Base-by-base conservation (phyloP, 2,113 vertebrate genomes). In the Myotis brandtii region DNA sequence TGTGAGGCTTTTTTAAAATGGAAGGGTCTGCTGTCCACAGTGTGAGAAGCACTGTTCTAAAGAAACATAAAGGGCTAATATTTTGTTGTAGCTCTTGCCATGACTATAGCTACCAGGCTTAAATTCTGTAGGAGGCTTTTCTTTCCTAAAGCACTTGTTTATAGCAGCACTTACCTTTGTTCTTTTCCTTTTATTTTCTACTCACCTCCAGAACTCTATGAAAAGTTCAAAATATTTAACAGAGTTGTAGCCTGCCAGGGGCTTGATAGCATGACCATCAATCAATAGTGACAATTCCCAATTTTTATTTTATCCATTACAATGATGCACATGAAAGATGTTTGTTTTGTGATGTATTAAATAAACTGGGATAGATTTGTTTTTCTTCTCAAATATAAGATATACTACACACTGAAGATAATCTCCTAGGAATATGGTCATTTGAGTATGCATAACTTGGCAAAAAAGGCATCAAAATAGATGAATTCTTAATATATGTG, bases 201-300 rank as follows among this genome's bases (percentile, higher is more conserved):
- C 62, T 92, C 67, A 84, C 25, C 40, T 93, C 25, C 3, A 76
- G 27, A 88, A 30, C 11, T 76, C 50, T 43, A 85, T 48, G 32
- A 88, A 87, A 90, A 80, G 7, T 76, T 95, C 25, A 80, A 84
- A 93, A 50, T 87, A n/a, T 73, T 95, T 93, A 93, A 70, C 52
- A 73, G 16, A 62, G 18, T 30, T 77, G 12, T 46, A 69, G 30
- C 5, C 25, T 95, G 9, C 70, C 20, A 93, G 85, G 82, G 70
- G 34, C 86, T 88, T 91, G 80, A 87, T 40, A 34, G 5, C 0
- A 59, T 48, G 86, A 25, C 43, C 77, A 97, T 97, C 95, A 93
- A 94, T 97, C 97, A 97, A 1, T 59, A 96, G 25, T 96, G 97
- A 95, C 90, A 97, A 89, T 94, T 62, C 59, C 89, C 94, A 50